Evolutionary conservation across 1,140 invertebrate genomes (phyloP).

Genomic region (Trachymyrmex cornetzi): DNA sequence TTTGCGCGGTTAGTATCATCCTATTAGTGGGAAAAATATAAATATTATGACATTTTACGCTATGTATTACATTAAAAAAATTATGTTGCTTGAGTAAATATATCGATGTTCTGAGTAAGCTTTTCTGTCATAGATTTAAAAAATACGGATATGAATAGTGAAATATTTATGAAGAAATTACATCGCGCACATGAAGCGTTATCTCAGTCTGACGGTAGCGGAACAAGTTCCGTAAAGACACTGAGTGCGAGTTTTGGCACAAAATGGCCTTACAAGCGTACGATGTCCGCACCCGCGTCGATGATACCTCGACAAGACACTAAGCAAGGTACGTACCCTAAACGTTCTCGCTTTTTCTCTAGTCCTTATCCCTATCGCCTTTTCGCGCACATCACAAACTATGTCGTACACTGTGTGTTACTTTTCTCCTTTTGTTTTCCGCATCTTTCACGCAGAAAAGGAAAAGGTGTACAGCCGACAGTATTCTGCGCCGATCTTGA

Average conservation of each 20-base stretch:
- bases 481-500: slow-evolving; percentile 95
- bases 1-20: slow-evolving; percentile 90
- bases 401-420: slow-evolving; percentile 64
- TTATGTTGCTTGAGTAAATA: not conserved
- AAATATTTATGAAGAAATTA: slow-evolving; percentile 95
- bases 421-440: slow-evolving; percentile 58
- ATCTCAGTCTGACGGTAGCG: slow-evolving; percentile 89
- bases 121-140: slow-evolving; percentile 90
- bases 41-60: not conserved
- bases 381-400: slow-evolving; percentile 28
- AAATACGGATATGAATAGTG: slow-evolving; percentile 95
- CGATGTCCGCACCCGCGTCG: slow-evolving; percentile 95
- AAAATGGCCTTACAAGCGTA: slow-evolving; percentile 98
- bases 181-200: slow-evolving; percentile 96
- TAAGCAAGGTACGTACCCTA: slow-evolving; percentile 89
- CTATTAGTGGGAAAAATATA: not conserved
- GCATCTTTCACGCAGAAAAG: slow-evolving; percentile 89
- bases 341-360: not conserved
- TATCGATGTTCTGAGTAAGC: not conserved
- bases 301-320: slow-evolving; percentile 92
- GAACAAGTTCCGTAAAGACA: slow-evolving; percentile 90
- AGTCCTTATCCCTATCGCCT: slow-evolving; percentile 16
- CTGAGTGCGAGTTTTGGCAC: slow-evolving; percentile 96
- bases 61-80: not conserved
- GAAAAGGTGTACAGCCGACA: slow-evolving; percentile 96